Evolutionary conservation across 2,888 invertebrate species (phyloP).

Genomic region (Apantesis nais): DNA sequence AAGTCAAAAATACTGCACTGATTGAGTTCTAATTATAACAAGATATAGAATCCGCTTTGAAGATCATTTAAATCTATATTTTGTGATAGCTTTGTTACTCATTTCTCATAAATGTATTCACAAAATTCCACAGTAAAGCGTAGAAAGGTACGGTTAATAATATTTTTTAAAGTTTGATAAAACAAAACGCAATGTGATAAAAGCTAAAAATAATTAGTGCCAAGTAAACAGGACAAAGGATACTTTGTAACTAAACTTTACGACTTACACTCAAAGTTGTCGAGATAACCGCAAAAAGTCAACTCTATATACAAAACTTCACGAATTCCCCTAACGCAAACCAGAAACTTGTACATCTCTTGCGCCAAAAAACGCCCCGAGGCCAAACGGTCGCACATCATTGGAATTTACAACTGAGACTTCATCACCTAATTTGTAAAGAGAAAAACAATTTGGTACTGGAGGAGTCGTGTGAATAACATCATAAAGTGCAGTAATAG

Average conservation of each 20-base stretch:
- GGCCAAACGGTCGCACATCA: slow-evolving; percentile 52
- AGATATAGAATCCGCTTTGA: too few relatives aligned
- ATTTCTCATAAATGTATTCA: too few relatives aligned
- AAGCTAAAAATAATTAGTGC: not conserved
- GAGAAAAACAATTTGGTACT: slow-evolving; percentile 47
- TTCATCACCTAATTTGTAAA: slow-evolving; percentile 56
- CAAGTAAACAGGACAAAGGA: not conserved
- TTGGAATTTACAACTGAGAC: slow-evolving; percentile 62
- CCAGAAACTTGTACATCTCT: slow-evolving; percentile 16
- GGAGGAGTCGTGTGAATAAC: slow-evolving; percentile 57
- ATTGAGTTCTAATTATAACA: too few relatives aligned
- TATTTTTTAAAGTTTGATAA: too few relatives aligned
- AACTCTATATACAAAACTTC: not conserved
- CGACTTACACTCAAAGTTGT: not conserved
- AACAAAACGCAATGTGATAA: not conserved
- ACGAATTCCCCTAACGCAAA: slow-evolving; percentile 4
- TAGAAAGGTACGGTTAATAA: too few relatives aligned
- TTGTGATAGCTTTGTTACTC: too few relatives aligned
- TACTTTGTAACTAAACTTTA: not conserved
- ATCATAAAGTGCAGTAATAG: slow-evolving; percentile 75
- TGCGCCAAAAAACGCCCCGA: slow-evolving; percentile 7
- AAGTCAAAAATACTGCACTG: too few relatives aligned
- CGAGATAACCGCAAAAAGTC: not conserved
- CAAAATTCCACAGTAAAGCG: too few relatives aligned
- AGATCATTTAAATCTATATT: too few relatives aligned